Conservation (phyloP, 2,797 vertebrate species). For the Macropus fuliginosus region DNA sequence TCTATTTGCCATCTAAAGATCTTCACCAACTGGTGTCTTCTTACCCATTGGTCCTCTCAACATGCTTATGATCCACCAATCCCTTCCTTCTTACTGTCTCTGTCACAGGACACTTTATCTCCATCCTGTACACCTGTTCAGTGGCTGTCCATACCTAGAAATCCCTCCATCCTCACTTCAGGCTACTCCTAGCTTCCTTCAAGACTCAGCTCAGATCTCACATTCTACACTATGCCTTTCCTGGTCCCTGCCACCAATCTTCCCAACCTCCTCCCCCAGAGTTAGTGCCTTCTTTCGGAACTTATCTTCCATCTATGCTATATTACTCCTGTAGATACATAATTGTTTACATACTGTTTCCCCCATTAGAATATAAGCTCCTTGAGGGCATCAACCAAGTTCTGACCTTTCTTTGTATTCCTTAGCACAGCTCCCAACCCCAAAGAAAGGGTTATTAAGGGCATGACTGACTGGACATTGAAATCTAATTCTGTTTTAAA, state of each 20-base stretch:
- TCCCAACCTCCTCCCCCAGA: background rate
- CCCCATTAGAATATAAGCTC: background rate
- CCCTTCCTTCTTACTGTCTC: background rate
- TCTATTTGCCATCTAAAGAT: background rate
- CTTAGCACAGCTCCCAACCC: background rate
- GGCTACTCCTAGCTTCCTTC: background rate
- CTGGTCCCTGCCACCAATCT: background rate
- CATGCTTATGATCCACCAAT: background rate
- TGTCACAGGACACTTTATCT: background rate
- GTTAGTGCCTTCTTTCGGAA: too few relatives aligned
- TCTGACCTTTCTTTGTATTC: background rate
- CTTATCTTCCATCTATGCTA: too few relatives aligned
- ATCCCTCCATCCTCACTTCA: background rate
- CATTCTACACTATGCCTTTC: background rate
- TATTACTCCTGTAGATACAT: background rate
- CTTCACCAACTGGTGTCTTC: background rate
- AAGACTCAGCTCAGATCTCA: background rate
- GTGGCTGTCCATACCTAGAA: background rate
- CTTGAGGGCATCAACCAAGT: background rate
- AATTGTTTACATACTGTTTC: background rate
- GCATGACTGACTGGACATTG: too few relatives aligned
- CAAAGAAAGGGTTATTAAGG: background rate
- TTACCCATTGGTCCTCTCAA: background rate
- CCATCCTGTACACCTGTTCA: background rate
- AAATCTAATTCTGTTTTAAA: too few relatives aligned